Base-by-base conservation (phyloP, 2,797 vertebrate genomes). In the Chiloscyllium punctatum region DNA sequence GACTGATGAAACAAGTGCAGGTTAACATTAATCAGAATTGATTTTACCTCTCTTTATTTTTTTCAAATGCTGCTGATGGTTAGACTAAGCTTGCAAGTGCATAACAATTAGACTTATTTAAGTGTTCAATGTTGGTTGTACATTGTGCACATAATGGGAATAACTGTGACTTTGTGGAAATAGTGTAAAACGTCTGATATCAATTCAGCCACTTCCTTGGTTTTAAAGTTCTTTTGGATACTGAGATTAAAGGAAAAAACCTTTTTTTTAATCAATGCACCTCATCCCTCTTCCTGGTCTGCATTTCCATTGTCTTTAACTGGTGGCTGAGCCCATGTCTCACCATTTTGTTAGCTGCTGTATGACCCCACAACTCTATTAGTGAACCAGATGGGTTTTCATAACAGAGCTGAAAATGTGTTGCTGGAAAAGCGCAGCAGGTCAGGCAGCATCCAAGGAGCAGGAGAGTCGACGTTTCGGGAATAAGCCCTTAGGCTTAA, bases 11-110 rank as follows among this genome's bases (percentile, higher is more conserved):
- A 77, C 27, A 95, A 77, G 3, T 53, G 25, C 16, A 74, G 77
- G 71, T 51, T 95, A 95, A 95, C 25, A 57, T 95, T 77, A 95
- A 95, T 95, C 48, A 57, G 71, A 77, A 57, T 77, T 95, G 94
- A 30, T 77, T 53, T 74, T 77, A 95, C 53, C 71, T 74, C 5
- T 68, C 5, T 68, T 69, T 2, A 91, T 91, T 91, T 66, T 66
- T 72, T 71, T 51, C 42, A 51, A 95, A 77, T 30, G 57, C 15
- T 66, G 48, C 48, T 77, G 68, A 72, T 53, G 94, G 30, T 53
- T 48, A 95, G 94, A 95, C 71, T 77, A 33, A 13, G 16, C n/a
- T 95, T 69, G 48, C 77, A 57, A 51, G 25, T 33, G 68, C 48
- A 30, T 71, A 94, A 94, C 42, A 42, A 72, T 71, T 69, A 69